Evolutionary conservation across 2,888 invertebrate species (phyloP).

Genomic region (Diloba caeruleocephala): DNA sequence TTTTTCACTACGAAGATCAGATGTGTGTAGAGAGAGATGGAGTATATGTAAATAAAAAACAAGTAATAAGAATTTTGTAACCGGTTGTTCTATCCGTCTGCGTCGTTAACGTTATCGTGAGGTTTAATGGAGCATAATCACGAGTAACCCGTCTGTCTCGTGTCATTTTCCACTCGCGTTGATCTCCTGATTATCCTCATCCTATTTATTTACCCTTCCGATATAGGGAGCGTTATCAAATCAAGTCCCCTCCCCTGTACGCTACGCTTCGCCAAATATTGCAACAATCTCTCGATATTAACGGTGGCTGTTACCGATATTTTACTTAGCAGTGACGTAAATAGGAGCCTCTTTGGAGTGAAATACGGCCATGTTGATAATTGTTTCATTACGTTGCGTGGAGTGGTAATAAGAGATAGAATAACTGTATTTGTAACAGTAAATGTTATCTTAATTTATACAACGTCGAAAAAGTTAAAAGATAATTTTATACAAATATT

Average conservation of each 20-base stretch:
- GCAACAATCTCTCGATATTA: conserved; percentile 6
- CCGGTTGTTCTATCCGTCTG: no score
- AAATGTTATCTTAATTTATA: no score
- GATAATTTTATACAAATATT: no score
- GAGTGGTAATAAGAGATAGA: background rate
- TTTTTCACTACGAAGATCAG: no score
- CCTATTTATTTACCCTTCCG: conserved; percentile 29
- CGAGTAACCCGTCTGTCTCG: background rate
- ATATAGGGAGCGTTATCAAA: conserved; percentile 25
- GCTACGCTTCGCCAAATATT: conserved; percentile 15
- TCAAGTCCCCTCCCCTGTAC: conserved; percentile 18
- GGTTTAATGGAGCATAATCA: background rate
- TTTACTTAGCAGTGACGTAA: conserved; percentile 4
- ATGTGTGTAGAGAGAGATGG: no score
- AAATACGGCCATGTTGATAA: conserved; percentile 2
- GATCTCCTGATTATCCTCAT: conserved; percentile 50
- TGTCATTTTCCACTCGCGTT: conserved; percentile 46
- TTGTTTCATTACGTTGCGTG: conserved; percentile 11
- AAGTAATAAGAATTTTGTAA: no score
- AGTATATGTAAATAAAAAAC: no score
- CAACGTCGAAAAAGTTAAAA: no score
- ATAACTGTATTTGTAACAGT: background rate
- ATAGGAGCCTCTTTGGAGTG: background rate
- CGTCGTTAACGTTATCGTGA: background rate
- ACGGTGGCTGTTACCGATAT: conserved; percentile 9